Evolutionary conservation across 2,797 vertebrate species (phyloP), one percentile per base, ranked within the genome.

Genomic region (Synanceia verrucosa): DNA sequence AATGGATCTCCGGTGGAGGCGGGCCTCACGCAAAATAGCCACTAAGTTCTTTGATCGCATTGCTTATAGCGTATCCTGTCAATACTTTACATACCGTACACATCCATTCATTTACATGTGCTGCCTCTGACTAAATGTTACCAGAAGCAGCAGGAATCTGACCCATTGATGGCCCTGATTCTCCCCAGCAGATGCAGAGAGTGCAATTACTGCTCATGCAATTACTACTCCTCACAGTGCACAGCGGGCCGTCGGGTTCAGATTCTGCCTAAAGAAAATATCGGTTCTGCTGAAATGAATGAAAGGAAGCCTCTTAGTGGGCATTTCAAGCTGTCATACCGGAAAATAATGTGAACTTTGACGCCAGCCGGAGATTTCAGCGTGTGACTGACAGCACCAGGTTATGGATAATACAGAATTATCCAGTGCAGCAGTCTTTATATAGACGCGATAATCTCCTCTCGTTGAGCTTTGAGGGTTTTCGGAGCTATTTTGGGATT

Each of bases 151-250:
- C 68, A 44, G 65, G 63, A 70, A 37, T 82, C 55, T 75, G 81
- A 88, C 88, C 78, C 68, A 9, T 31, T 31, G 65, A 61, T 12
- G 70, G 82, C 64, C 61, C 64, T 66, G 62, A 76, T 81, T 88
- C 78, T 86, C 74, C 52, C 28, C 7, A 80, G 70, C 90, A 88
- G 86, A 87, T 86, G 86, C 70, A 81, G 60, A 34, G 73, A 81
- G 64, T 53, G 64, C 86, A 89, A 88, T 88, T 88, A 89, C 84
- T 81, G 75, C 76, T 88, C 81, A 83, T 19, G 55, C 83, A 84
- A 84, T 86, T 81, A 86, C 78, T 55, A 16, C 77, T 65, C 46
- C 78, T 86, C 34, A 31, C 81, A 64, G 79, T 67, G 81, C 74
- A 76, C 87, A 79, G 81, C 57, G 9, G 64, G 80, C 56, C 5